phyloP scores from a whole-genome alignment of 2,113 vertebrate species.

The Pedionomus torquatus region DNA sequence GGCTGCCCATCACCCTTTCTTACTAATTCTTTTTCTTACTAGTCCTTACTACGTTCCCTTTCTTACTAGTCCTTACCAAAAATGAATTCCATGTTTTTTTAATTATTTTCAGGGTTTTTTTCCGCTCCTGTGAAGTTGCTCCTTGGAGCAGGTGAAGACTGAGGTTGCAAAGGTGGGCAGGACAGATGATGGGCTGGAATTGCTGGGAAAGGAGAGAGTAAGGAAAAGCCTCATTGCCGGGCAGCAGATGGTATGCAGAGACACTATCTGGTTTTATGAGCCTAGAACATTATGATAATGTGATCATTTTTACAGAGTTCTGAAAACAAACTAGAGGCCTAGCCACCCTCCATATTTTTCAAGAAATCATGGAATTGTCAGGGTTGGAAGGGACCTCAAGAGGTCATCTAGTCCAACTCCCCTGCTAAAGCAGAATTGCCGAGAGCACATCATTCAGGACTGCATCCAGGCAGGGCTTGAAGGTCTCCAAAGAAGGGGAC shows the following conservation, averaged over 20 bases:
- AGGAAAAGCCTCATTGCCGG: background rate
- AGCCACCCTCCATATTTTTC: background rate
- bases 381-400: too few species aligned
- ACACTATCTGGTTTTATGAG: background rate
- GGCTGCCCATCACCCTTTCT: background rate
- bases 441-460: too few species aligned
- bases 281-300: accelerated
- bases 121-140: background rate
- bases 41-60: background rate
- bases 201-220: background rate
- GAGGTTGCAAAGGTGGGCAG: background rate
- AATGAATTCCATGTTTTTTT: background rate
- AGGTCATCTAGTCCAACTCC: too few species aligned
- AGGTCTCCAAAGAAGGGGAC: too few species aligned
- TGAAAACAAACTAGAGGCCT: background rate
- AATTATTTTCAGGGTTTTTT: too few species aligned
- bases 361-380: background rate
- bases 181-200: accelerated
- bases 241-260: background rate
- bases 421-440: too few species aligned
- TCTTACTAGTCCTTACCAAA: background rate
- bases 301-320: background rate
- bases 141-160: background rate
- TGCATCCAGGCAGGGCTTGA: too few species aligned
- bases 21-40: background rate